Conservation (phyloP, 2,888 invertebrate genomes). For the Drepanosiphum platanoidis region DNA sequence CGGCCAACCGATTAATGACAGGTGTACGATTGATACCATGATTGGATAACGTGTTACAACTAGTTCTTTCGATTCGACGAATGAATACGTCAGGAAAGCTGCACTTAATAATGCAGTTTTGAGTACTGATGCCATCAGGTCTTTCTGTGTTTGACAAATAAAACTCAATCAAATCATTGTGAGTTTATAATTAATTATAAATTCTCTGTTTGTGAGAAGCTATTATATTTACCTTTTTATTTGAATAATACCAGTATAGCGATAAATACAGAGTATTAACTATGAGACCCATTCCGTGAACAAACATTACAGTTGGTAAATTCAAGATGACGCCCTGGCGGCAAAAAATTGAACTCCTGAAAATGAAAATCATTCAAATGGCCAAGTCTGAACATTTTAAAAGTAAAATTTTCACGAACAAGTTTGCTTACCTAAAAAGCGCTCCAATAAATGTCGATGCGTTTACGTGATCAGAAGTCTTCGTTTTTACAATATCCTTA, state of each 20-base stretch:
- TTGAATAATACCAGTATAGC: constrained; percentile 47
- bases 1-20: constrained; percentile 49
- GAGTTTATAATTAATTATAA: neutral
- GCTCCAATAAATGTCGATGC: constrained; percentile 39
- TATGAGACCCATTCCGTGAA: constrained; percentile 39
- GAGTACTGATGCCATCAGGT: neutral
- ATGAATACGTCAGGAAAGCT: constrained; percentile 23
- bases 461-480: constrained; percentile 30
- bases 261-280: constrained; percentile 32
- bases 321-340: constrained; percentile 38
- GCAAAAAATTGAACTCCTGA: constrained; percentile 50
- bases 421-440: constrained; percentile 37
- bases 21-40: constrained; percentile 32
- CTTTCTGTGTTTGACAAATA: neutral
- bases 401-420: neutral
- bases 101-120: constrained; percentile 1
- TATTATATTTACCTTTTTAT: constrained; percentile 44
- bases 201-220: neutral
- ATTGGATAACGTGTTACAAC: constrained; percentile 22
- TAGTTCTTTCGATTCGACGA: constrained; percentile 50
- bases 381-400: neutral
- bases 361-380: neutral
- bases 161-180: neutral
- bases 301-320: constrained; percentile 39
- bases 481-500: constrained; percentile 40